Evolutionary conservation across 1,140 invertebrate species (phyloP).

Genomic region (Sycophaga agraensis): DNA sequence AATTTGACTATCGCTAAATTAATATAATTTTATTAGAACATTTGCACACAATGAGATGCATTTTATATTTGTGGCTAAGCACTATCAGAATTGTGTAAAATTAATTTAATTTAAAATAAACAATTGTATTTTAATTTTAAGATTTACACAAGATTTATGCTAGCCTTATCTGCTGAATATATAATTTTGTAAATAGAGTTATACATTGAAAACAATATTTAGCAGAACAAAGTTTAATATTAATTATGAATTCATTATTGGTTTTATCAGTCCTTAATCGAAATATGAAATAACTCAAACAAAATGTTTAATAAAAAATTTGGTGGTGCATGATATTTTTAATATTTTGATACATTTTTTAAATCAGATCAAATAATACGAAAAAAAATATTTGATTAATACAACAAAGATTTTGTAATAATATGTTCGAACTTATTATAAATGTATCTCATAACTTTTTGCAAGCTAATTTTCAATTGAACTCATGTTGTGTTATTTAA

Average conservation of each 20-base stretch:
- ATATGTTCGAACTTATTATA: too few species aligned
- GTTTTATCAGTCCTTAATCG: too few species aligned
- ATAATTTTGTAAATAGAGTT: constrained; percentile 27
- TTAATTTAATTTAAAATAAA: background rate
- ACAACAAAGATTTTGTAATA: too few species aligned
- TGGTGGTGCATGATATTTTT: too few species aligned
- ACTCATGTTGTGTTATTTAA: too few species aligned
- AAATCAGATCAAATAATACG: too few species aligned
- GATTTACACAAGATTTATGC: constrained; percentile 8
- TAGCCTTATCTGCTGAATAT: constrained; percentile 7
- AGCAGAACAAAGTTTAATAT: constrained; percentile 5
- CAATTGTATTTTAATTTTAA: background rate
- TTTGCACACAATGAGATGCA: constrained; percentile 2
- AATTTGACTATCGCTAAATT: background rate
- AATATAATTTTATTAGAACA: constrained; percentile 20
- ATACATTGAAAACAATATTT: constrained; percentile 5
- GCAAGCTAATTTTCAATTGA: too few species aligned
- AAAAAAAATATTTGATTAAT: too few species aligned
- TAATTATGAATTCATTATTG: constrained; percentile 13
- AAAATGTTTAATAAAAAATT: too few species aligned
- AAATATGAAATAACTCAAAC: too few species aligned
- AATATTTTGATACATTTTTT: too few species aligned
- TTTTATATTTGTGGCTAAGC: constrained; percentile 5
- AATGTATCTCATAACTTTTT: too few species aligned
- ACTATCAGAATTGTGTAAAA: background rate